phyloP scores from a whole-genome alignment of 2,888 invertebrate genomes.

The Phortica magna region DNA sequence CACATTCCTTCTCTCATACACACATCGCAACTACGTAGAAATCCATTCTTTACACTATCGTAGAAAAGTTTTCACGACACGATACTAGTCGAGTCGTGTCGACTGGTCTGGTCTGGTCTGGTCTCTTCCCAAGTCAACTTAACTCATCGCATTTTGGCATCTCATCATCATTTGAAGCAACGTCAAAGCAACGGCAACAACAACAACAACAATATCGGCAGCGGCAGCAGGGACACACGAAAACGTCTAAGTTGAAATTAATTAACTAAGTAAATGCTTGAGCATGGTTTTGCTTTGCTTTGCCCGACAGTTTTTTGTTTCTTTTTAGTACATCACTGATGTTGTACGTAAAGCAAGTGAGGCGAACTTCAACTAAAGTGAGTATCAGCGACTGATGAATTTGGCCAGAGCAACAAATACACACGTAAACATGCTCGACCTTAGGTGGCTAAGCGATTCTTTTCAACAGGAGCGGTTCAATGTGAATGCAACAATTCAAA shows the following conservation, averaged over 20 bases:
- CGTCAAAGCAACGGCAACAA: not conserved
- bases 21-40: not conserved
- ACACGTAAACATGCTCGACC: not conserved
- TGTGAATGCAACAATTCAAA: too few relatives aligned
- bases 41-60: too few relatives aligned
- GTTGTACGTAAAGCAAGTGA: not conserved
- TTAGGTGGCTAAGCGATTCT: too few relatives aligned
- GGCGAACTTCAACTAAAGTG: not conserved
- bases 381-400: conserved; percentile 33
- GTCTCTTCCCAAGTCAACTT: not conserved
- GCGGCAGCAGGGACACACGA: not conserved
- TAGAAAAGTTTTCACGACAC: too few relatives aligned
- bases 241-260: conserved; percentile 62
- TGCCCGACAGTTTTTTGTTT: conserved; percentile 9
- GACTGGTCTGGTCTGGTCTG: too few relatives aligned
- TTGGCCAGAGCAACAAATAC: conserved; percentile 31
- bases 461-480: too few relatives aligned
- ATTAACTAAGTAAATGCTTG: conserved; percentile 71
- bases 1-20: not conserved
- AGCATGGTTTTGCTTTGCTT: conserved; percentile 43
- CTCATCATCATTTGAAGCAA: not conserved
- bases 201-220: not conserved
- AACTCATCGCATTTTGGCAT: not conserved
- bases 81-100: too few relatives aligned
- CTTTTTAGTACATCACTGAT: not conserved